These are phyloP conservation scores for Lepus oiostolus DNA, from an alignment of 2,797 vertebrate genomes.

Conservation along the genomic window DNA sequence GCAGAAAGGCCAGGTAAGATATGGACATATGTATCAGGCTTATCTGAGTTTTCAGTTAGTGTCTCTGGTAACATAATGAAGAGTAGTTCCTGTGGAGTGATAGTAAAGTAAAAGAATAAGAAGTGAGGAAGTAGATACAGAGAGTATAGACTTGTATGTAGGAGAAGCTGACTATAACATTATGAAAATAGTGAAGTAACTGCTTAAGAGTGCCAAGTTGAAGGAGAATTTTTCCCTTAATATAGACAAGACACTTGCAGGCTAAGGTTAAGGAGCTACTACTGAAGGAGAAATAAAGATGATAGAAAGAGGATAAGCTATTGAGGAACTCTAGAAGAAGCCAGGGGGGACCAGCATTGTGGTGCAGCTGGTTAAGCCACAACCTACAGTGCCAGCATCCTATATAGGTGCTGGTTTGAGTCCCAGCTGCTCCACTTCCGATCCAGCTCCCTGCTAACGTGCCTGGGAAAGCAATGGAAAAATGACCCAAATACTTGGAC, in stretches of 20 bases:
- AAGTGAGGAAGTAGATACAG: neutral
- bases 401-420: too few relatives aligned
- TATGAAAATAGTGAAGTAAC: neutral
- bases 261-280: neutral
- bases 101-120: neutral
- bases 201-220: neutral
- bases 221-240: neutral
- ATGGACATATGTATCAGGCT: neutral
- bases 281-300: neutral
- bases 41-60: neutral
- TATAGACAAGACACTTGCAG: neutral
- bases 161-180: neutral
- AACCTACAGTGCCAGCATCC: too few relatives aligned
- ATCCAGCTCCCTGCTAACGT: too few relatives aligned
- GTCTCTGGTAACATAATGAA: neutral
- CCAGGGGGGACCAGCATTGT: too few relatives aligned
- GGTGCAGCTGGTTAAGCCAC: too few relatives aligned
- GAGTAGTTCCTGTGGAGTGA: neutral
- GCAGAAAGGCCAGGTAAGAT: neutral
- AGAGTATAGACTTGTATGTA: neutral
- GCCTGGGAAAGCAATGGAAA: too few relatives aligned
- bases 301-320: neutral
- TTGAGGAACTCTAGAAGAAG: neutral
- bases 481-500: too few relatives aligned
- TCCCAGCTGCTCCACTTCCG: too few relatives aligned